A percentile compares a stretch with the other conserved stretches of the same genome.
Conservation (phyloP, 2,888 invertebrate genomes). For the Cordilura impudica region DNA sequence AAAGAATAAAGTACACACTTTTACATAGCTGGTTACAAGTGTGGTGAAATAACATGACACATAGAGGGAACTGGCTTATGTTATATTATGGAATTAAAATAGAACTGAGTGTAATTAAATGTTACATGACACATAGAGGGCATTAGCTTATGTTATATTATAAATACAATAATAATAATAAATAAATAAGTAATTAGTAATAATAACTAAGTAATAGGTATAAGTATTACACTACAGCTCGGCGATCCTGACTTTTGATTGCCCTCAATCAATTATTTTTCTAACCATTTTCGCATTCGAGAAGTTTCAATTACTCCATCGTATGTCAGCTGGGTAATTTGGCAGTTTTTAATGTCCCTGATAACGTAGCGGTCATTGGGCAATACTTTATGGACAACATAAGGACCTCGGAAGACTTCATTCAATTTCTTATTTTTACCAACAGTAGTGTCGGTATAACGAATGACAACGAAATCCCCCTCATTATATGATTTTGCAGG, state of each 20-base stretch:
- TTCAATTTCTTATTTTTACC: slow-evolving; percentile 58
- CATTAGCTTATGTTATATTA: no score
- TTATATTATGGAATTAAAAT: no score
- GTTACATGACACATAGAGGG: no score
- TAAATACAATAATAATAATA: no score
- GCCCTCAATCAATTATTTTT: slow-evolving; percentile 29
- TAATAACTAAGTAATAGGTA: no score
- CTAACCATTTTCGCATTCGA: slow-evolving; percentile 30
- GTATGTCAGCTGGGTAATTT: slow-evolving; percentile 5
- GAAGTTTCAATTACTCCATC: slow-evolving; percentile 35
- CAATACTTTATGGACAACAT: slow-evolving; percentile 10
- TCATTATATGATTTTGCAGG: slow-evolving; percentile 44
- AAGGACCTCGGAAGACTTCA: slow-evolving; percentile 21
- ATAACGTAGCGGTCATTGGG: slow-evolving; percentile 22
- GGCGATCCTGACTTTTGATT: slow-evolving; percentile 40
- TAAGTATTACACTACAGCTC: slow-evolving; percentile 20
- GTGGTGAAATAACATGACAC: no score
- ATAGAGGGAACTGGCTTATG: no score
- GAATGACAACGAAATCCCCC: slow-evolving; percentile 33
- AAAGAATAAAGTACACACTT: no score
- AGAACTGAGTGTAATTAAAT: no score
- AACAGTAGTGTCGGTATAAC: slow-evolving; percentile 63
- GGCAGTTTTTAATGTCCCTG: slow-evolving; percentile 20
- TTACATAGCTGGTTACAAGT: no score
- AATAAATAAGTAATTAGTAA: no score